A percentile compares a stretch with the other conserved stretches of the same genome.
Evolutionary conservation across 2,888 invertebrate species (phyloP).

Genomic region (Pyralis farinalis): DNA sequence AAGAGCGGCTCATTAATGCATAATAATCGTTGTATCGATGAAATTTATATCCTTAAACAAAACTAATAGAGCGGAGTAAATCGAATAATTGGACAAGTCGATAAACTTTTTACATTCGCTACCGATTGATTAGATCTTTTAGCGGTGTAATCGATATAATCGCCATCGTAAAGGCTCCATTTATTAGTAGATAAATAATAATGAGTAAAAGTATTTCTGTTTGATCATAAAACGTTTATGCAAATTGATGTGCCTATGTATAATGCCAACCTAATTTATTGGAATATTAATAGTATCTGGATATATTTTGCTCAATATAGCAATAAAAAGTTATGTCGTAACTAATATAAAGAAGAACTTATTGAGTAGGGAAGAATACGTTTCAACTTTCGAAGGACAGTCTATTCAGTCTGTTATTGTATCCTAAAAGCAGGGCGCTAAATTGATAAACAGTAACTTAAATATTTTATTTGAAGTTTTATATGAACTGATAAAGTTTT

Average conservation of each 20-base stretch:
- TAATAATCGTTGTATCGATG: conserved; percentile 12
- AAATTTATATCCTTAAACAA: conserved; percentile 12
- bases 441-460: too few species aligned
- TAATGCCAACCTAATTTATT: too few species aligned
- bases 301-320: too few species aligned
- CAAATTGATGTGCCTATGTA: neutral
- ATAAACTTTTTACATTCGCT: conserved; percentile 4
- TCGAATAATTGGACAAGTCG: conserved; percentile 6
- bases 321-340: too few species aligned
- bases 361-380: too few species aligned
- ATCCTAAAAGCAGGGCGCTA: too few species aligned
- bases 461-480: too few species aligned
- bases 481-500: too few species aligned
- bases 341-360: too few species aligned
- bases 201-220: neutral
- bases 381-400: too few species aligned
- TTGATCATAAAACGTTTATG: neutral
- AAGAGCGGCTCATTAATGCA: conserved; percentile 2
- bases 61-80: conserved; percentile 12
- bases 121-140: conserved; percentile 2
- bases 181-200: conserved; percentile 2
- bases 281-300: too few species aligned
- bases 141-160: neutral
- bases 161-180: conserved; percentile 5
- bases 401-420: too few species aligned